Conservation (phyloP, 2,888 invertebrate species). For the Electrophaes corylata region DNA sequence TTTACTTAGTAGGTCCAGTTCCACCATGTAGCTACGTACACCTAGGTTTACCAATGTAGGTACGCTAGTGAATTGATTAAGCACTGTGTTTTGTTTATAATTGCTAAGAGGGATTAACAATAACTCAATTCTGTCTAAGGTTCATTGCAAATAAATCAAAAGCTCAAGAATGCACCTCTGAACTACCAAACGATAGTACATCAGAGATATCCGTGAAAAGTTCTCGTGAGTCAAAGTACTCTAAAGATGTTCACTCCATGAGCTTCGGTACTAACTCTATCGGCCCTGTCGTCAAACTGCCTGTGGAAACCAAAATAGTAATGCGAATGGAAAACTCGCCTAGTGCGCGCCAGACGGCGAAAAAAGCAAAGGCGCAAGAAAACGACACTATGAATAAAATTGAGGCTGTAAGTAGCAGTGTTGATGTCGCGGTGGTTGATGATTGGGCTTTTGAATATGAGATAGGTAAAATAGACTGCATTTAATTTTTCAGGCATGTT, state of each 20-base stretch:
- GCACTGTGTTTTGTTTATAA: neutral
- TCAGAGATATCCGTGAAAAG: neutral
- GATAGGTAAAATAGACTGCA: neutral
- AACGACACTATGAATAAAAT: constrained; percentile 53
- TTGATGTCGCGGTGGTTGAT: neutral
- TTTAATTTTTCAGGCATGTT: constrained; percentile 57
- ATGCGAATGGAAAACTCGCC: constrained; percentile 55
- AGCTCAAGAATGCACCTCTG: constrained; percentile 16
- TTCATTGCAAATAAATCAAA: constrained; percentile 41
- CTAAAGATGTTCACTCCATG: constrained; percentile 23
- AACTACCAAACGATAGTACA: neutral
- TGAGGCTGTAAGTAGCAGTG: constrained; percentile 49
- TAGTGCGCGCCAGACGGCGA: constrained; percentile 32
- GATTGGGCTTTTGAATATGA: no score
- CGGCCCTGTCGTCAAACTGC: constrained; percentile 67
- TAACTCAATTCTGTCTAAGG: constrained; percentile 37
- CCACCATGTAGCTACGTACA: neutral
- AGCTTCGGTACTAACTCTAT: constrained; percentile 43
- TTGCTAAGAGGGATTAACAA: neutral
- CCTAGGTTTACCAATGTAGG: neutral
- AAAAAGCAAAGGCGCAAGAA: constrained; percentile 39
- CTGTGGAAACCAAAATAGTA: constrained; percentile 58
- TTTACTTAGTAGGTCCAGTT: no score
- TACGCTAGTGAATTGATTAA: no score
- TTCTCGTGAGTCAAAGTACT: constrained; percentile 16